Conservation (phyloP, 2,888 invertebrate genomes). For the Rhamnusium bicolor region DNA sequence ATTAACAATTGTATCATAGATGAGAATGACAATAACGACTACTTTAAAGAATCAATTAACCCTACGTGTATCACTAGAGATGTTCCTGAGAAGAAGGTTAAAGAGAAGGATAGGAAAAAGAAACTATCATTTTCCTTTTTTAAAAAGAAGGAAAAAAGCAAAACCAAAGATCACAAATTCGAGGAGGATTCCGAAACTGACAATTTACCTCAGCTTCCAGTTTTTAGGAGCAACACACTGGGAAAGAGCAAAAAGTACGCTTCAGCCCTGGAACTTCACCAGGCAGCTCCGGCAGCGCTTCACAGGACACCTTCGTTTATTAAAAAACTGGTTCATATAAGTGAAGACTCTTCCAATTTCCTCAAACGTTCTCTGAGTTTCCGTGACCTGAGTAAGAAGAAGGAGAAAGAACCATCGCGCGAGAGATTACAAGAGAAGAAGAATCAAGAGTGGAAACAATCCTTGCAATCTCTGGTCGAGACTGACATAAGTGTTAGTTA, state of each 20-base stretch:
- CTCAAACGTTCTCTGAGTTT: slow-evolving; percentile 67
- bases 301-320: slow-evolving; percentile 64
- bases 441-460: slow-evolving; percentile 72
- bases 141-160: slow-evolving; percentile 55
- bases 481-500: slow-evolving; percentile 75
- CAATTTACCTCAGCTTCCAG: slow-evolving; percentile 55
- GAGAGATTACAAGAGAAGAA: slow-evolving; percentile 66
- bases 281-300: slow-evolving; percentile 42
- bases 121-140: slow-evolving; percentile 62
- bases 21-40: slow-evolving; percentile 55
- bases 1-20: slow-evolving; percentile 41
- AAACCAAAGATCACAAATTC: slow-evolving; percentile 55
- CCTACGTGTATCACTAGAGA: slow-evolving; percentile 1
- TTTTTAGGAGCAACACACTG: slow-evolving; percentile 49
- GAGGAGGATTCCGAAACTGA: slow-evolving; percentile 60
- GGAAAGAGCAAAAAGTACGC: slow-evolving; percentile 58
- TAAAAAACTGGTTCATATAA: slow-evolving; percentile 62
- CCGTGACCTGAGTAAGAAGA: slow-evolving; percentile 62
- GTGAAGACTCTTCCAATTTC: slow-evolving; percentile 63
- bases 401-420: slow-evolving; percentile 57
- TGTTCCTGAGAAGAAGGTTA: slow-evolving; percentile 39
- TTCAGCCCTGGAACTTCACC: slow-evolving; percentile 61
- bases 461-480: slow-evolving; percentile 73
- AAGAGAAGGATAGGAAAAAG: slow-evolving; percentile 57
- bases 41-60: slow-evolving; percentile 16